Conservation (phyloP, 1,140 invertebrate species). For the Armadillidium nasatum region DNA sequence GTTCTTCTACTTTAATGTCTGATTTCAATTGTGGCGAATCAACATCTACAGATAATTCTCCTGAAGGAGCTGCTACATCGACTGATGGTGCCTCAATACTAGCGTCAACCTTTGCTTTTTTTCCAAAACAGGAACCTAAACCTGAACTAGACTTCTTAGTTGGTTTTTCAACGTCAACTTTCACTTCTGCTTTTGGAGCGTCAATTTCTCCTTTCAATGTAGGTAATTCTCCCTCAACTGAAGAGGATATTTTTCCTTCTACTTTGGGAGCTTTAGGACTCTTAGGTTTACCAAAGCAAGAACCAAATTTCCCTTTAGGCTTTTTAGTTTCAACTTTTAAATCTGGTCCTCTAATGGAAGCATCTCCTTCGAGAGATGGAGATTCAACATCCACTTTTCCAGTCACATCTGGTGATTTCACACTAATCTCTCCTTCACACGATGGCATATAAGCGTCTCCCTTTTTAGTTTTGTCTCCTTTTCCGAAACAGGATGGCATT, state of each 20-base stretch:
- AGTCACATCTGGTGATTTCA: slow-evolving; percentile 6
- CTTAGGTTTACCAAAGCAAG: slow-evolving; percentile 28
- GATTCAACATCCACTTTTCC: not conserved
- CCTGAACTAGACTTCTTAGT: slow-evolving; percentile 19
- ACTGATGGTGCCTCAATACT: slow-evolving; percentile 17
- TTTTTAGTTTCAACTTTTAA: slow-evolving; percentile 29
- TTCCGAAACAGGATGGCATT: not conserved
- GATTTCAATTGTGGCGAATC: not conserved
- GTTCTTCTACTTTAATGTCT: not conserved
- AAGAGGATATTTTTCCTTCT: slow-evolving; percentile 26
- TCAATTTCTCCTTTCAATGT: slow-evolving; percentile 16
- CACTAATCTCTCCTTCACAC: slow-evolving; percentile 13
- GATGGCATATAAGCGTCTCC: not conserved
- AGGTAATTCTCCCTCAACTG: slow-evolving; percentile 19
- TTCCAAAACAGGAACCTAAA: slow-evolving; percentile 30
- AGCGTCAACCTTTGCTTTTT: slow-evolving; percentile 8
- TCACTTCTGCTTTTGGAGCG: not conserved
- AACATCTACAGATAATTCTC: slow-evolving; percentile 14
- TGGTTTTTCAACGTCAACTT: slow-evolving; percentile 20
- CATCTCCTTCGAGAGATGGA: slow-evolving; percentile 11
- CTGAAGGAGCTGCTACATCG: slow-evolving; percentile 22
- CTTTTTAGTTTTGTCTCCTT: not conserved
- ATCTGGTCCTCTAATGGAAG: slow-evolving; percentile 20
- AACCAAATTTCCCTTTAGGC: slow-evolving; percentile 31
- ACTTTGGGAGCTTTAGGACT: not conserved